Conservation (phyloP, 2,113 vertebrate genomes). For the Salvator merianae region DNA sequence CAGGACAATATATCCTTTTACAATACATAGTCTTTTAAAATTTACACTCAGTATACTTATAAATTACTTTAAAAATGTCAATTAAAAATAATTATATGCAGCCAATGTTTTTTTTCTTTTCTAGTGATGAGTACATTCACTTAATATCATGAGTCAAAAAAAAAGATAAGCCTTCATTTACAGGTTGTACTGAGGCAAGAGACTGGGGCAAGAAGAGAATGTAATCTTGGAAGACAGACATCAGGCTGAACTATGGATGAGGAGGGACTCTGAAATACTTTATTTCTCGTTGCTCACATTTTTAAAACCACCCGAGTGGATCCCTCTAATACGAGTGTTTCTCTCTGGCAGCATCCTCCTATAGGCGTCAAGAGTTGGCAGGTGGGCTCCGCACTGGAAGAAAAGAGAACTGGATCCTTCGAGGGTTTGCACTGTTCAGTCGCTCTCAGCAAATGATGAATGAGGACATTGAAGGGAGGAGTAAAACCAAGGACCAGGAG, state of each 20-base stretch:
- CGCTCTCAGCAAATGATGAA: neutral
- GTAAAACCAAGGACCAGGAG: neutral
- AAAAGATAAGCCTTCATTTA: neutral
- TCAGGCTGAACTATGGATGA: slow-evolving; percentile 9
- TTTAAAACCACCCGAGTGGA: neutral
- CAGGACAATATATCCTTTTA: slow-evolving; percentile 87
- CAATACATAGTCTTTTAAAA: slow-evolving; percentile 78
- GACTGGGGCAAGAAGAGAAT: accelerated
- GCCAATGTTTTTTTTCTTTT: slow-evolving; percentile 73
- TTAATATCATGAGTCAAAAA: slow-evolving; percentile 60
- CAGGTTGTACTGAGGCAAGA: neutral
- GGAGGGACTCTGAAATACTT: neutral
- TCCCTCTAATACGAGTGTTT: neutral
- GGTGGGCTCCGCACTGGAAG: slow-evolving; percentile 2
- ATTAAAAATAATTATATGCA: slow-evolving; percentile 71
- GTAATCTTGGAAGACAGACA: slow-evolving; percentile 21
- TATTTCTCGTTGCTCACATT: neutral
- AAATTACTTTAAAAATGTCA: slow-evolving; percentile 80
- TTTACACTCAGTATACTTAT: slow-evolving; percentile 85
- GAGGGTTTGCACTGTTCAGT: neutral
- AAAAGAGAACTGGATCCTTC: neutral
- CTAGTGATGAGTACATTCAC: slow-evolving; percentile 83
- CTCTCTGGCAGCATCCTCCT: neutral
- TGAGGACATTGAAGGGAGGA: too few species aligned
- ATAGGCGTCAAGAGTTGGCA: slow-evolving; percentile 3